Conservation (phyloP, 2,888 invertebrate species). For the Coenonympha arcania region DNA sequence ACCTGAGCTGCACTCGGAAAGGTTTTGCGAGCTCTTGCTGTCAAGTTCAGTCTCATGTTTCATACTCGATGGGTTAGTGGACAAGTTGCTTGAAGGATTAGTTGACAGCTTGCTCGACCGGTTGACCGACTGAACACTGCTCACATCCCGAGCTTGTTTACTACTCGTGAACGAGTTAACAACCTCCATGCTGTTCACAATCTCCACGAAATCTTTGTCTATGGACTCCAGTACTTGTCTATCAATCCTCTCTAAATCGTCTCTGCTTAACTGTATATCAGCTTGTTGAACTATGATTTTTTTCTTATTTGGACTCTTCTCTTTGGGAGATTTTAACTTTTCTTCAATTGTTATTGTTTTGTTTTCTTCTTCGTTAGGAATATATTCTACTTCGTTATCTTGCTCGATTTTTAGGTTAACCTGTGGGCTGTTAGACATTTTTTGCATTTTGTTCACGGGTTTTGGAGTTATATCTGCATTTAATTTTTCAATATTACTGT, state of each 20-base stretch:
- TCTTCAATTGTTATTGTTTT: neutral
- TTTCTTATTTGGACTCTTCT: neutral
- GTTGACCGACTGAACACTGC: slow-evolving; percentile 14
- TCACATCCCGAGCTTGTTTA: slow-evolving; percentile 31
- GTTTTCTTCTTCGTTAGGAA: neutral
- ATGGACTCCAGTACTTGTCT: slow-evolving; percentile 8
- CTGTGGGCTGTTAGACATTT: slow-evolving; percentile 38
- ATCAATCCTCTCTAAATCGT: slow-evolving; percentile 13
- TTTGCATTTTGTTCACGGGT: slow-evolving; percentile 48
- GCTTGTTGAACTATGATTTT: slow-evolving; percentile 13
- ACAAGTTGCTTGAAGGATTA: slow-evolving; percentile 7
- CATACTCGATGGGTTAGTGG: slow-evolving; percentile 13
- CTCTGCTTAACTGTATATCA: slow-evolving; percentile 22
- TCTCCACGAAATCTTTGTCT: slow-evolving; percentile 5
- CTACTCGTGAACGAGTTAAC: slow-evolving; percentile 43
- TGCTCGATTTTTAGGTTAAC: slow-evolving; percentile 4
- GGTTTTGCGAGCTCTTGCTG: slow-evolving; percentile 29
- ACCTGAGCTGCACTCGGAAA: slow-evolving; percentile 35
- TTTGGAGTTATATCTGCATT: slow-evolving; percentile 49
- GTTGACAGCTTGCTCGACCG: slow-evolving; percentile 5
- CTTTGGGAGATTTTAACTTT: slow-evolving; percentile 2
- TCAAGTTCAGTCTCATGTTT: slow-evolving; percentile 36
- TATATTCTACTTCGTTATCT: slow-evolving; percentile 8
- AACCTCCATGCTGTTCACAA: slow-evolving; percentile 28
- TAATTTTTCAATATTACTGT: neutral